Conservation (phyloP, 1,140 invertebrate genomes). For the Eulimnadia texana region DNA sequence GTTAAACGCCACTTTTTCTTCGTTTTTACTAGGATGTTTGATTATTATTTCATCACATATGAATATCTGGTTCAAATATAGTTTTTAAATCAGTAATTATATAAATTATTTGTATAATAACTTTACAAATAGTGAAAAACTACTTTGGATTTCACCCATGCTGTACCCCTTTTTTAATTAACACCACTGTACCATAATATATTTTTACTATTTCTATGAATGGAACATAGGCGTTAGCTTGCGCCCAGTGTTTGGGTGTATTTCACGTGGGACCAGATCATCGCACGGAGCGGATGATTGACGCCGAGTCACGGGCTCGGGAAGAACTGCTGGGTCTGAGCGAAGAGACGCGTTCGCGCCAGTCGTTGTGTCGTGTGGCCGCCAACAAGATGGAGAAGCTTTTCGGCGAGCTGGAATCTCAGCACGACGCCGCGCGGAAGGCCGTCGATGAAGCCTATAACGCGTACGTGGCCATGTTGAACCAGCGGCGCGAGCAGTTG, state of each 20-base stretch:
- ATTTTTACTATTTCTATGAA: too few relatives aligned
- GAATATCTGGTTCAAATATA: too few relatives aligned
- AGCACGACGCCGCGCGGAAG: conserved; percentile 69
- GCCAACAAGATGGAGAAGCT: conserved; percentile 53
- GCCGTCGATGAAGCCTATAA: conserved; percentile 69
- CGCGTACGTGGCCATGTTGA: conserved; percentile 60
- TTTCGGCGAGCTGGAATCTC: conserved; percentile 66
- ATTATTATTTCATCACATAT: too few relatives aligned
- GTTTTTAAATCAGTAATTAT: too few relatives aligned
- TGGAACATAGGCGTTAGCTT: conserved; percentile 55
- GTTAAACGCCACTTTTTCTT: too few relatives aligned
- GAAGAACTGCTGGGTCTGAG: conserved; percentile 57
- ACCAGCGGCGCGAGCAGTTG: conserved; percentile 56
- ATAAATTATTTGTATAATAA: too few relatives aligned
- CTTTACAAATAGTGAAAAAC: too few relatives aligned
- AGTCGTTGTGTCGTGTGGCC: conserved; percentile 56
- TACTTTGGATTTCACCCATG: too few relatives aligned
- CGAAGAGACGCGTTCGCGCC: conserved; percentile 51
- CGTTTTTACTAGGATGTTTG: too few relatives aligned
- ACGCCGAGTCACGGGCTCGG: conserved; percentile 55
- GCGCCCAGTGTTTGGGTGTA: conserved; percentile 60
- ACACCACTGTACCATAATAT: too few relatives aligned
- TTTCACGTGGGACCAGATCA: conserved; percentile 65
- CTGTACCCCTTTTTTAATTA: too few relatives aligned
- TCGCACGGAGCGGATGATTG: conserved; percentile 55